Base-by-base conservation (phyloP, 2,888 invertebrate genomes). In the Apodemia mormo region DNA sequence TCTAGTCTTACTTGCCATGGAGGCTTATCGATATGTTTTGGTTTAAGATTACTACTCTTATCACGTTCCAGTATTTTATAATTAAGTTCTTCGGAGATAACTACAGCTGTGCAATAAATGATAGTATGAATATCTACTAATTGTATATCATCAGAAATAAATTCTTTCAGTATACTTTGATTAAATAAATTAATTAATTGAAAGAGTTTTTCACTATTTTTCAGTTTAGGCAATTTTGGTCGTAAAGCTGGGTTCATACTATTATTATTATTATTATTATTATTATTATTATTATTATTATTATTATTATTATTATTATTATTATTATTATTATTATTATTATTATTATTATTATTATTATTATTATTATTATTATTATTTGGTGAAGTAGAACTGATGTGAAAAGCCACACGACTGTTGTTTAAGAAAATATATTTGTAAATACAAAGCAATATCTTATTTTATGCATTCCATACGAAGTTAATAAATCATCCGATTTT, bases 1-100 rank as follows among this genome's bases (percentile, higher is more conserved):
- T 77, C 74, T 66, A 76, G 30, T 70, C 74, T 74, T 8, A 61
- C 14, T 61, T 72, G 69, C 74, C 76, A 75, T 3, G 52, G 9
- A 29, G 75, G 74, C 65, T 75, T 75, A 4, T 9, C 43, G 9
- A 7, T 43, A 9, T 40, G n/a, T 49, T 12, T 45, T n/a, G 29
- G 30, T 45, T 43, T 61, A 5, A 2, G 8, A 2, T 43, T 5
- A 30, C 14, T 40, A 40, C 7, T 61, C 14, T 30, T 6, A 12
- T 12, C 12, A 12, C 4, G 4, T 14, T 68, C 29, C 14, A 12
- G 45, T n/a, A 73, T 70, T 68, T 71, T 76, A 56, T 72, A 74
- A 10, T 68, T 66, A 14, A 76, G 54, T 52, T 73, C 66, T 68
- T 65, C 30, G n/a, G 68, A 12, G 56, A 72, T 72, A 3, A 66